These are phyloP conservation scores for Butastur rufipennis DNA, from an alignment of 2,113 vertebrate species.

Conservation along the genomic window DNA sequence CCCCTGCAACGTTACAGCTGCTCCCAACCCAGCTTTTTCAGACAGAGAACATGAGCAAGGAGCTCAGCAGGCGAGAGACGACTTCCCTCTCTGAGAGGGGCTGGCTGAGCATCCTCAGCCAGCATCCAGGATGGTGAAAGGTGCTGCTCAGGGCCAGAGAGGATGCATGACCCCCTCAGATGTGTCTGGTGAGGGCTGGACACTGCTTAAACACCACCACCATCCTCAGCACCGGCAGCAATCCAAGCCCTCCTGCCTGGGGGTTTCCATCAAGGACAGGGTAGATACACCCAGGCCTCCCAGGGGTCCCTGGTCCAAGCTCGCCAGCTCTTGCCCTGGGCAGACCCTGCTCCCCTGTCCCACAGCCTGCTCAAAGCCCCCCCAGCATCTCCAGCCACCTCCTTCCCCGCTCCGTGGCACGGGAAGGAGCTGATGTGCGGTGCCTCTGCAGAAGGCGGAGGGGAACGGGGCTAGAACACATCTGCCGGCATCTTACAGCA, in stretches of 20 bases:
- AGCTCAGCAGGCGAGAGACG: neutral
- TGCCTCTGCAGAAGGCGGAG: neutral
- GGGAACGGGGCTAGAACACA: neutral
- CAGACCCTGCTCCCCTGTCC: neutral
- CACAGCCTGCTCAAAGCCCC: neutral
- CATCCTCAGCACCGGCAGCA: neutral
- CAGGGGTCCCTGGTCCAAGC: neutral
- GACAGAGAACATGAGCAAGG: neutral
- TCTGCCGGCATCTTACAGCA: neutral
- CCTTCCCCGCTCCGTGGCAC: rapidly evolving
- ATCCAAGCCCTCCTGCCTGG: neutral
- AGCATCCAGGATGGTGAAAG: neutral
- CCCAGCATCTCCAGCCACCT: neutral
- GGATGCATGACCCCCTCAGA: neutral
- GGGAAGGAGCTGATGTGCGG: neutral
- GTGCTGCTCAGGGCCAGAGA: neutral
- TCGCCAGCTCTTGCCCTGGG: neutral
- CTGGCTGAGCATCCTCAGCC: neutral
- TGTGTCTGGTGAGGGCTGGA: neutral
- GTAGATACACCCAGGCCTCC: neutral
- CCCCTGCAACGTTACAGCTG: neutral
- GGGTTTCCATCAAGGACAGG: neutral
- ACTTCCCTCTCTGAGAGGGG: no score
- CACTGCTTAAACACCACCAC: neutral
- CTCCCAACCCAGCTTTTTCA: neutral